Evolutionary conservation across 1,140 invertebrate species (phyloP).

Genomic region (Diuraphis noxia): DNA sequence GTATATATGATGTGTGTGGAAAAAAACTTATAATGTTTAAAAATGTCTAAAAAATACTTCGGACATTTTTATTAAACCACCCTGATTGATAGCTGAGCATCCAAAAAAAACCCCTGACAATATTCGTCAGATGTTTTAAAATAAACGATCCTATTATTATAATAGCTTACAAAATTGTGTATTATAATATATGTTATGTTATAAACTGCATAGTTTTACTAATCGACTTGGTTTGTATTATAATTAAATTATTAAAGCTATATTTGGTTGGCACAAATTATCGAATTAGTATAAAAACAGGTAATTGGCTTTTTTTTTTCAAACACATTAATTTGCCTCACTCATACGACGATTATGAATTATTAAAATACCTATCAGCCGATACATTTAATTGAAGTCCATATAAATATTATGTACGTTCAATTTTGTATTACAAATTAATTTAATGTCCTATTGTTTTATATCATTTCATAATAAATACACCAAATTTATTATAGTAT

Average conservation of each 20-base stretch:
- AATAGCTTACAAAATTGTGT: neutral
- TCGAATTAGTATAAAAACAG: neutral
- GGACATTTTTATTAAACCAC: slow-evolving; percentile 12
- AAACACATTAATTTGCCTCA: neutral
- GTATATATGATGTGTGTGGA: neutral
- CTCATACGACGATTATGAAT: neutral
- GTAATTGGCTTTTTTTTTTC: neutral
- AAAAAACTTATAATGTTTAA: neutral
- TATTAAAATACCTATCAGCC: neutral
- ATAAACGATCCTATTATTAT: slow-evolving; percentile 4
- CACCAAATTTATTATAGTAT: neutral
- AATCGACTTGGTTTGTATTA: neutral
- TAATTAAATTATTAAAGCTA: neutral
- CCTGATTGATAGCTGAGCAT: neutral
- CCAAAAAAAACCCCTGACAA: neutral
- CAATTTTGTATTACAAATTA: neutral
- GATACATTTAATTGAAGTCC: no score
- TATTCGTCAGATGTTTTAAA: neutral
- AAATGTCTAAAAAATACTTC: neutral
- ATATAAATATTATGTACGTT: no score
- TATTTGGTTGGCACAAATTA: neutral
- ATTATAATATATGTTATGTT: neutral
- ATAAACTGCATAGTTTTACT: neutral
- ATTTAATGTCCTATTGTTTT: neutral
- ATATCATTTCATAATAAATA: neutral